Evolutionary conservation across 2,113 vertebrate genomes (phyloP), one percentile per base, ranked within the genome.

Genomic region (Callopanchax toddi): DNA sequence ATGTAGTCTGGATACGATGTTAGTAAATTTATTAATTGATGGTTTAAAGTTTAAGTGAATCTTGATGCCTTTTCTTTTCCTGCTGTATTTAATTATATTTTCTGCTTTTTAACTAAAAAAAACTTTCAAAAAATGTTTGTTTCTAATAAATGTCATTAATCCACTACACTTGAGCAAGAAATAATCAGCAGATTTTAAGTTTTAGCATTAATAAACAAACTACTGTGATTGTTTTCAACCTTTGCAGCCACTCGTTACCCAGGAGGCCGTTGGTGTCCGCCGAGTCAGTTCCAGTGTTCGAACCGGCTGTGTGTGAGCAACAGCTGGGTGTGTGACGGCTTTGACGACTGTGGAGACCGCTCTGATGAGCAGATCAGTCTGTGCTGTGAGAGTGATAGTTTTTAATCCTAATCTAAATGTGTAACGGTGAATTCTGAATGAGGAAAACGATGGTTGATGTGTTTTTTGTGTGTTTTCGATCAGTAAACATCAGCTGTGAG

Each of bases 361-460:
- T 97, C 96, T 0, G 96, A 98, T 26, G 96, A 98, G 85, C 92
- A 95, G 49, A 91, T 96, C 58, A 90, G 85, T 26, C 85, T 95
- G 48, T 98, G 96, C 91, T 71, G 96, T 98, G 92, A 95, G 96
- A 26, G 7, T 53, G 10, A 4, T 37, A 9, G 11, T 20, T 36
- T 20, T 53, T 20, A 12, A 8, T 51, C 11, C 4, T 50, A 0
- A n/a, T n/a, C 9, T 18, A 16, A 40, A 16, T 17, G 5, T 17
- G 5, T 17, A 40, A 37, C 11, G 11, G 11, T 8, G 36, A 37
- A 39, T 39, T 39, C 37, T 39, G 37, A 12, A 4, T 39, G 4
- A 39, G n/a, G n/a, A 39, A 39, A 11, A 39, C 2, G 4, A 32
- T 32, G 4, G 4, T 32, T 32, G 29, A 32, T 32, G 51, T 16